A percentile compares a stretch with the other conserved stretches of the same genome.
Evolutionary conservation across 2,888 invertebrate species (phyloP).

Genomic region (Apomyelois bistriatella): DNA sequence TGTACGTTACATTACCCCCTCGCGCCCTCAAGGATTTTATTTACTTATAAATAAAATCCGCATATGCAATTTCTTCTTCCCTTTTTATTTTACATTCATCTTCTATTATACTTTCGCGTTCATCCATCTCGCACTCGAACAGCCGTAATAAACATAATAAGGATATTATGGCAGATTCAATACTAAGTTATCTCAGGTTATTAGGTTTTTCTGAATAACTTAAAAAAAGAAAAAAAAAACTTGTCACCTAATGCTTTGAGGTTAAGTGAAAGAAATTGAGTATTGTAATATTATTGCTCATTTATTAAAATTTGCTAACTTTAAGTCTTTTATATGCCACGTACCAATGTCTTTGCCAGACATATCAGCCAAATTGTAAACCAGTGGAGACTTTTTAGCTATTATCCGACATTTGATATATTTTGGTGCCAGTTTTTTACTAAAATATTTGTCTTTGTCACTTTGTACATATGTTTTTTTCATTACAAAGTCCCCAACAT

Average conservation of each 20-base stretch:
- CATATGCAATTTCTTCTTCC: background rate
- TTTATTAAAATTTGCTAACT: background rate
- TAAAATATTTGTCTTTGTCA: slow-evolving; percentile 16
- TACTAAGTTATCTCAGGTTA: too few relatives aligned
- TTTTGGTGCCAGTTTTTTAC: slow-evolving; percentile 18
- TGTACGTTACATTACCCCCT: background rate
- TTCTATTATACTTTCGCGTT: too few relatives aligned
- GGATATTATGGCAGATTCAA: too few relatives aligned
- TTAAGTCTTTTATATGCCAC: slow-evolving; percentile 7
- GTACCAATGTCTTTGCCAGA: background rate
- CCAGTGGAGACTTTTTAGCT: background rate
- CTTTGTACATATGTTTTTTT: slow-evolving; percentile 16
- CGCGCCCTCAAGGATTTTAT: background rate
- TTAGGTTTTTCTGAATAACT: too few relatives aligned
- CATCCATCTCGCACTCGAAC: too few relatives aligned
- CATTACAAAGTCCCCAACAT: slow-evolving; percentile 23
- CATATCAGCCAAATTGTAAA: slow-evolving; percentile 1
- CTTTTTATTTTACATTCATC: too few relatives aligned
- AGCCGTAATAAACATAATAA: too few relatives aligned
- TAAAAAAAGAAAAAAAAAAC: too few relatives aligned
- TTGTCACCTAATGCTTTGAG: too few relatives aligned
- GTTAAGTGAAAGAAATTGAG: too few relatives aligned
- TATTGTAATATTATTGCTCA: too few relatives aligned
- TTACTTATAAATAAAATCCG: background rate
- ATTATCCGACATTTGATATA: background rate